Conservation (phyloP, 2,888 invertebrate genomes). For the Sphaerophoria rueppellii region DNA sequence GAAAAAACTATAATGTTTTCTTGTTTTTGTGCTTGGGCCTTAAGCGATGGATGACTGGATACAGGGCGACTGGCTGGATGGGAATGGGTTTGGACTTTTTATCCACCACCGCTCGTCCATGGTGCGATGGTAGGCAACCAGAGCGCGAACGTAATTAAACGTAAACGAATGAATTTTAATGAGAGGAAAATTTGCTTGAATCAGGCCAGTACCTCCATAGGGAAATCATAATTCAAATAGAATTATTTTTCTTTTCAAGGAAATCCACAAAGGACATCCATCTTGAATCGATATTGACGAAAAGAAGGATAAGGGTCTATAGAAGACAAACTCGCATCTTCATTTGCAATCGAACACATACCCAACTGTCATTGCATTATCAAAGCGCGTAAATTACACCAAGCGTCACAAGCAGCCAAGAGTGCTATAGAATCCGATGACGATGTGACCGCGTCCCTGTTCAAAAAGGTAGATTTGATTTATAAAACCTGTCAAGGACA, state of each 20-base stretch:
- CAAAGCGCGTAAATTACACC: slow-evolving; percentile 65
- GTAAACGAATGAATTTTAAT: slow-evolving; percentile 55
- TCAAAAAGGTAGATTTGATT: slow-evolving; percentile 39
- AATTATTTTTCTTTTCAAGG: too few species aligned
- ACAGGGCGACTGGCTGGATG: slow-evolving; percentile 69
- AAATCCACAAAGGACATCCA: too few species aligned
- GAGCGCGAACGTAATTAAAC: slow-evolving; percentile 71
- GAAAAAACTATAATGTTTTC: slow-evolving; percentile 12
- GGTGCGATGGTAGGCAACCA: slow-evolving; percentile 69
- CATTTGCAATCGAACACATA: slow-evolving; percentile 50
- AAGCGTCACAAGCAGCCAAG: slow-evolving; percentile 44
- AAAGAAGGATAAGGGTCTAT: slow-evolving; percentile 5
- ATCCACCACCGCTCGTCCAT: neutral
- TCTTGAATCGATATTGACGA: neutral
- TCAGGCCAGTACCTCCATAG: neutral
- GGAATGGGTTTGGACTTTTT: slow-evolving; percentile 50
- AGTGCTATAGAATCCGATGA: neutral
- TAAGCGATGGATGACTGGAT: slow-evolving; percentile 69
- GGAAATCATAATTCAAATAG: too few species aligned
- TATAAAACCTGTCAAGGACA: slow-evolving; percentile 66
- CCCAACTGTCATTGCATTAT: slow-evolving; percentile 46
- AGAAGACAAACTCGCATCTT: slow-evolving; percentile 24
- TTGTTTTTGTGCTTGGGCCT: slow-evolving; percentile 31
- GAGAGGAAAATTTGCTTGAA: slow-evolving; percentile 30
- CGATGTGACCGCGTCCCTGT: too few species aligned